Base-by-base conservation (phyloP, 2,888 invertebrate species). In the Psylliodes chrysocephalus region DNA sequence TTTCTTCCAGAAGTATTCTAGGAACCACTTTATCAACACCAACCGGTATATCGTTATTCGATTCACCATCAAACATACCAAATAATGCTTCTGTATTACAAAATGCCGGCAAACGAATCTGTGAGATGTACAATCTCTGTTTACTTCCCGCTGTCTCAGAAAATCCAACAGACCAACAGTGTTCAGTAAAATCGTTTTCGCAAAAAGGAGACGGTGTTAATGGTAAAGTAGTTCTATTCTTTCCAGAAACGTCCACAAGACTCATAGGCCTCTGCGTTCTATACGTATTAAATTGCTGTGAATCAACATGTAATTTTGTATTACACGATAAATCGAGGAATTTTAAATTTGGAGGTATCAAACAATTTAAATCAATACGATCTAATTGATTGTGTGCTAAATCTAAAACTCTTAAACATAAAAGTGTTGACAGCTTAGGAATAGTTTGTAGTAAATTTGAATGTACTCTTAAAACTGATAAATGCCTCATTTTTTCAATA, bases 241-340 rank as follows among this genome's bases (percentile, higher is more conserved):
- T 89, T 10, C 94, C 94, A 0, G 93, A 92, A 0, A 94, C 94
- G 78, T 94, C 94, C 0, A 94, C 91, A 19, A 94, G 83, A 75
- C 93, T 93, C 82, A 94, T 88, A 2, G 92, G 91, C 42, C 93
- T 84, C 78, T 92, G 91, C 35, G 91, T 90, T 81, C 91, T 70
- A 75, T 93, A 93, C 1, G 88, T 89, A 78, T 90, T 90, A 69
- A 94, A 91, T 79, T 94, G 93, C 42, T 91, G 87, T 10, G 92
- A 91, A 76, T 94, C 94, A 1, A 94, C 92, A 82, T 92, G 92
- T 6, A 94, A 83, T 74, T 92, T 90, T 44, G 89, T 86, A 76
- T 94, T 94, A 73, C 94, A 94, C 0, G 93, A 93, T 76, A 94
- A 87, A 80, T 94, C 94, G 47, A 94, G 84, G 79, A 93, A 94